These are phyloP conservation scores for Dynastes tityus DNA, from an alignment of 2,888 invertebrate genomes.

Conservation along the genomic window DNA sequence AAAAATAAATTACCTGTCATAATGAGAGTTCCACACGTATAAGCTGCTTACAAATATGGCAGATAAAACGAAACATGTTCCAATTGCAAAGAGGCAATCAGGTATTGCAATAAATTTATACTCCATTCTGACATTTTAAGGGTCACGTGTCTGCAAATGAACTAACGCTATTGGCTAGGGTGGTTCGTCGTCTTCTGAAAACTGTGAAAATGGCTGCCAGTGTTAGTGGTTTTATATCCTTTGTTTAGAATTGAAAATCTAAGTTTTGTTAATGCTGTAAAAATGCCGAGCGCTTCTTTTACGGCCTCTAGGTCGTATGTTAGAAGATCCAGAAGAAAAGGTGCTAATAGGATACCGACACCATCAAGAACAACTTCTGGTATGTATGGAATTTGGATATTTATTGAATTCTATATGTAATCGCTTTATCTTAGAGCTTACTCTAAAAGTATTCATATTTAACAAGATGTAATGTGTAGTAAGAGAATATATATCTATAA, in stretches of 20 bases:
- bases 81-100: slow-evolving; percentile 76
- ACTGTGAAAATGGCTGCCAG: slow-evolving; percentile 88
- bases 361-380: slow-evolving; percentile 87
- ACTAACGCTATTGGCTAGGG: slow-evolving; percentile 62
- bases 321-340: slow-evolving; percentile 93
- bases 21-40: slow-evolving; percentile 87
- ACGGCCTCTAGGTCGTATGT: slow-evolving; percentile 94
- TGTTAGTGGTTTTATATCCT: slow-evolving; percentile 86
- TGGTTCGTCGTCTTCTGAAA: slow-evolving; percentile 69
- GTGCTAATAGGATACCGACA: slow-evolving; percentile 88
- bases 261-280: slow-evolving; percentile 69
- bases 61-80: slow-evolving; percentile 85
- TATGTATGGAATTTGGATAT: slow-evolving; percentile 72
- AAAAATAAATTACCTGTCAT: slow-evolving; percentile 77
- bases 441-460: neutral
- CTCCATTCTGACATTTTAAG: slow-evolving; percentile 65
- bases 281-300: slow-evolving; percentile 96
- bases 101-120: slow-evolving; percentile 63
- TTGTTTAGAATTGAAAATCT: slow-evolving; percentile 81
- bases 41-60: slow-evolving; percentile 89
- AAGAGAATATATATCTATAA: neutral
- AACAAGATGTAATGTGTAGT: neutral
- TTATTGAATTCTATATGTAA: slow-evolving; percentile 55
- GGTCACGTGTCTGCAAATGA: slow-evolving; percentile 65
- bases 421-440: slow-evolving; percentile 1